Conservation (phyloP, 2,797 vertebrate species). For the Acrocephalus scirpaceus region DNA sequence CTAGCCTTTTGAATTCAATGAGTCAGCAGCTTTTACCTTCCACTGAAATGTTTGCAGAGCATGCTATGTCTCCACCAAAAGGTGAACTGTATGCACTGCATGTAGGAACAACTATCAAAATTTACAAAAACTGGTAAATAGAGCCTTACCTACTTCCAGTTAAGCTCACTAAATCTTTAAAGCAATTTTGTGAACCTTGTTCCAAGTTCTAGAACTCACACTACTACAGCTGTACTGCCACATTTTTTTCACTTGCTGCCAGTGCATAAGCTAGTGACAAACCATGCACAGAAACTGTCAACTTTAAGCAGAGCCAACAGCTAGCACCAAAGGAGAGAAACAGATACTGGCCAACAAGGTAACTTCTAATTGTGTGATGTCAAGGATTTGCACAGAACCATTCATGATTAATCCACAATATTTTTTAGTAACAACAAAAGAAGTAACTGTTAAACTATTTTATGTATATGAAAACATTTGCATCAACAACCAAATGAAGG, state of each 20-base stretch:
- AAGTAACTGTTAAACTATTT: not conserved
- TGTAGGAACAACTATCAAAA: not conserved
- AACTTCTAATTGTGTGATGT: not conserved
- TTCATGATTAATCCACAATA: not conserved
- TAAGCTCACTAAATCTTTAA: not conserved
- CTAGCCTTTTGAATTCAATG: not conserved
- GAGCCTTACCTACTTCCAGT: not conserved
- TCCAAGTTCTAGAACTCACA: not conserved
- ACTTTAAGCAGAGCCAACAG: not conserved
- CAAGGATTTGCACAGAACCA: not conserved
- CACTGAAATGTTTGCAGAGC: not conserved
- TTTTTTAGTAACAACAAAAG: not conserved
- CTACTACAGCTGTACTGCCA: not conserved
- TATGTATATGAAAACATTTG: not conserved
- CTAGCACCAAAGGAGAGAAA: not conserved
- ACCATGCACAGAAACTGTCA: not conserved
- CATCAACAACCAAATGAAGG: not conserved
- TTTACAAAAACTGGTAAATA: not conserved
- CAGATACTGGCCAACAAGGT: not conserved
- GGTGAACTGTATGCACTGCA: not conserved
- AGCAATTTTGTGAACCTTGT: not conserved
- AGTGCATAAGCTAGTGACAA: not conserved
- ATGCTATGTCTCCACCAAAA: constrained; percentile 47
- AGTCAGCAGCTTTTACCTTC: constrained; percentile 34
- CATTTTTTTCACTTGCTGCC: not conserved